Conservation (phyloP, 2,113 vertebrate species). For the Murina feae region DNA sequence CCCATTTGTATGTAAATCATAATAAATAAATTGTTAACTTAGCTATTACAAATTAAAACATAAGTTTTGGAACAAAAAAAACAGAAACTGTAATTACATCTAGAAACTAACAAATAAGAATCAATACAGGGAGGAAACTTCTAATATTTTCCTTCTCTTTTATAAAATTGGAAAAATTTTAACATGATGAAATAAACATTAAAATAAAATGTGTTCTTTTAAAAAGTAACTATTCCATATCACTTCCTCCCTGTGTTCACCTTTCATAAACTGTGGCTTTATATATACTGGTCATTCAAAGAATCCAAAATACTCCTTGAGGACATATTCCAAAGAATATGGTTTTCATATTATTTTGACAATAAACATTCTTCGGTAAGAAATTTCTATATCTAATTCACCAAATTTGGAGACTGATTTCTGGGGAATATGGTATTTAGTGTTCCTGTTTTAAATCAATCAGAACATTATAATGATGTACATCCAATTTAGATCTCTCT, state of each 20-base stretch:
- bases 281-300: not conserved
- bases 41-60: not conserved
- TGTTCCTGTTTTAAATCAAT: constrained; percentile 43
- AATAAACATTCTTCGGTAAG: constrained; percentile 3
- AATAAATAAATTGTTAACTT: not conserved
- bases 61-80: not conserved
- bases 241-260: not conserved
- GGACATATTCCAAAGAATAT: not conserved
- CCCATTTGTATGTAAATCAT: not conserved
- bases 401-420: not conserved
- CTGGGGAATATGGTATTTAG: not conserved
- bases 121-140: not conserved
- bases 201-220: not conserved
- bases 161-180: not conserved
- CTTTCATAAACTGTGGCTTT: not conserved
- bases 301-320: not conserved
- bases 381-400: not conserved
- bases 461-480: not conserved
- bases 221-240: not conserved
- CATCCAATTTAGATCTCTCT: constrained; percentile 1
- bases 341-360: not conserved
- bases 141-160: not conserved
- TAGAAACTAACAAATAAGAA: not conserved
- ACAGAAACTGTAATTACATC: not conserved
- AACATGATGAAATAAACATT: not conserved